Percentiles rank a stretch among this genome's conserved stretches.
Evolutionary conservation across 2,113 vertebrate genomes (phyloP).

Genomic region (Corythaeola cristata): DNA sequence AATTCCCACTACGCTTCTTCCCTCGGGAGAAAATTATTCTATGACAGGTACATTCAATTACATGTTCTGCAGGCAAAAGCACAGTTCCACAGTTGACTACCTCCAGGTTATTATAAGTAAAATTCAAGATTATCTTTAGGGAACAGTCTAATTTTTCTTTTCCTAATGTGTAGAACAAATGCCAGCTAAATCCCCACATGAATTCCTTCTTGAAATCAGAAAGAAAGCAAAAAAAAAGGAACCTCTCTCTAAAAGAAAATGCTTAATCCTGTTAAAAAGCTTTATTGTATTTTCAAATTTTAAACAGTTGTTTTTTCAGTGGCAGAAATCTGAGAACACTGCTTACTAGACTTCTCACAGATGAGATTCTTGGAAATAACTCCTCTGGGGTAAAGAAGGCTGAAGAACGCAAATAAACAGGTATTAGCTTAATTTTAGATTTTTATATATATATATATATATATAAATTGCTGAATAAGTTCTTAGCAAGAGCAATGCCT

Average conservation of each 20-base stretch:
- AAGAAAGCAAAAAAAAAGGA: not conserved
- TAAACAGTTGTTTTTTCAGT: not conserved
- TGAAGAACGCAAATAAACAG: not conserved
- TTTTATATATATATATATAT: not conserved
- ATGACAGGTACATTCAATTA: conserved; percentile 55
- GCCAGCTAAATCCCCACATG: not conserved
- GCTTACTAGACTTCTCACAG: not conserved
- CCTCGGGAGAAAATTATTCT: conserved; percentile 46
- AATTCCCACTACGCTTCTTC: conserved; percentile 11
- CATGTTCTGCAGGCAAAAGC: conserved; percentile 31
- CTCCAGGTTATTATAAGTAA: conserved; percentile 39
- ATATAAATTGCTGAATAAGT: not conserved
- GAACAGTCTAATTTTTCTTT: conserved; percentile 25
- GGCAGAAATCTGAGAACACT: not conserved
- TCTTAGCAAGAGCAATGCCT: not conserved
- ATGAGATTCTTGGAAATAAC: not conserved
- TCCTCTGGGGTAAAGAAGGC: not conserved
- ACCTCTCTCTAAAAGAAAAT: not conserved
- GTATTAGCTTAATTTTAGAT: not conserved
- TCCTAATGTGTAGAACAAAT: conserved; percentile 1
- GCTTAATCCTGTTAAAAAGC: not conserved
- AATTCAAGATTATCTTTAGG: conserved; percentile 42
- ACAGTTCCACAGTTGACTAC: conserved; percentile 25
- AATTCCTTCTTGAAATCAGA: not conserved
- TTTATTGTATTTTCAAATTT: not conserved